Evolutionary conservation across 1,140 invertebrate genomes (phyloP), one percentile per base, ranked within the genome.

Genomic region (Drosophila ogumai): DNA sequence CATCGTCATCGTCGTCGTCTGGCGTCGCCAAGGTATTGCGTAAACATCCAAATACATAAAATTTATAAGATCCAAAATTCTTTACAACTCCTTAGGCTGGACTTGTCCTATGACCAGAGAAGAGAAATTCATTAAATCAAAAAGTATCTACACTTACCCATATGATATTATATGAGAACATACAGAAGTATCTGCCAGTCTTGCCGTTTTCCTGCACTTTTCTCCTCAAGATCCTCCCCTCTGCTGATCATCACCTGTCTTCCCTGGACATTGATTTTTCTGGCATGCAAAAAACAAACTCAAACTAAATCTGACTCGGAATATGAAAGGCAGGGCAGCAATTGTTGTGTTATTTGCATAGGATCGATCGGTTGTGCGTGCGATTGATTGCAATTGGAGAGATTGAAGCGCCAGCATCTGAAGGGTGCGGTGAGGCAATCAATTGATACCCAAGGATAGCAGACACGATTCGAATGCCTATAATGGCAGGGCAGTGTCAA

Each of bases 301-400:
- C 13, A 19, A 36, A 15, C 32, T 22, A 17, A 19, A 19, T 52
- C 10, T 52, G 49, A 19, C 10, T 50, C 2, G 10, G 3, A 28
- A 38, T 31, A 41, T 22, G 8, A 3, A 22, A 32, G 55, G 10
- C 25, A 44, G 6, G 17, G 52, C 19, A 34, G 13, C 54, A 44
- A 66, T 65, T 66, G 58, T n/a, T 46, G n/a, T 7, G 32, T 10
- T 56, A 61, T 61, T 65, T 65, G 55, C 31, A 46, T 66, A 40
- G 50, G 25, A 31, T 31, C 25, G 25, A 57, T 43, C 1, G 52
- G 25, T 15, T 32, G 44, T 67, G 64, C 59, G 34, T 57, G 36
- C 41, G 60, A 63, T 63, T 55, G 49, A 63, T 63, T 54, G 34
- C 22, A 41, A 63, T 63, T 34, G 60, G 15, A 41, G 34, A 55